Percentiles rank a stretch among this genome's conserved stretches.
These are phyloP conservation scores for Tinea trinotella DNA, from an alignment of 2,888 invertebrate genomes.

Conservation along the genomic window DNA sequence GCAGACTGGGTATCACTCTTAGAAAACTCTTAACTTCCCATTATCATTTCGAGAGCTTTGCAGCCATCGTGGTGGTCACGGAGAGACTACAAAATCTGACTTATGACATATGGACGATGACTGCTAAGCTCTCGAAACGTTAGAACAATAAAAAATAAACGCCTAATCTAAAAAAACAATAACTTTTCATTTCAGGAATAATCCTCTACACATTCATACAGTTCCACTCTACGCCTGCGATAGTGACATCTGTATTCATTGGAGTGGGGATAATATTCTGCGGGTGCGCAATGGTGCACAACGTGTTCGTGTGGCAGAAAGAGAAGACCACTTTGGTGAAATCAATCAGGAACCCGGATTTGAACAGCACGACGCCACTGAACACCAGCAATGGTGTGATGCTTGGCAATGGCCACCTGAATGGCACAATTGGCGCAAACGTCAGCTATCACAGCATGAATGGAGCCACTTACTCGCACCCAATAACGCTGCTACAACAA, in stretches of 20 bases:
- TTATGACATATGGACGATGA: too few relatives aligned
- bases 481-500: conserved; percentile 61
- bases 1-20: too few relatives aligned
- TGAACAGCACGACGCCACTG: conserved; percentile 34
- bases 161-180: too few relatives aligned
- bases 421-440: conserved; percentile 47
- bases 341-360: conserved; percentile 59
- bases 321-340: conserved; percentile 89
- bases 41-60: too few relatives aligned
- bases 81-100: too few relatives aligned
- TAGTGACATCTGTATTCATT: conserved; percentile 90
- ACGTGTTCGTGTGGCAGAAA: conserved; percentile 94
- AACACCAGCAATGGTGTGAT: conserved; percentile 53
- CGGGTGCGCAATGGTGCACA: conserved; percentile 94
- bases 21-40: too few relatives aligned
- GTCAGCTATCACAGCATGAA: conserved; percentile 58
- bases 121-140: too few relatives aligned
- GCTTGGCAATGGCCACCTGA: conserved; percentile 54
- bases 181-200: conserved; percentile 79
- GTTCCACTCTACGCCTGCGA: conserved; percentile 92
- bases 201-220: conserved; percentile 94
- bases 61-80: too few relatives aligned
- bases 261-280: conserved; percentile 93
- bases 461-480: conserved; percentile 52
- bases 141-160: too few relatives aligned